Evolutionary conservation across 2,113 vertebrate genomes (phyloP).

Genomic region (Epinephelus cyanopodus): DNA sequence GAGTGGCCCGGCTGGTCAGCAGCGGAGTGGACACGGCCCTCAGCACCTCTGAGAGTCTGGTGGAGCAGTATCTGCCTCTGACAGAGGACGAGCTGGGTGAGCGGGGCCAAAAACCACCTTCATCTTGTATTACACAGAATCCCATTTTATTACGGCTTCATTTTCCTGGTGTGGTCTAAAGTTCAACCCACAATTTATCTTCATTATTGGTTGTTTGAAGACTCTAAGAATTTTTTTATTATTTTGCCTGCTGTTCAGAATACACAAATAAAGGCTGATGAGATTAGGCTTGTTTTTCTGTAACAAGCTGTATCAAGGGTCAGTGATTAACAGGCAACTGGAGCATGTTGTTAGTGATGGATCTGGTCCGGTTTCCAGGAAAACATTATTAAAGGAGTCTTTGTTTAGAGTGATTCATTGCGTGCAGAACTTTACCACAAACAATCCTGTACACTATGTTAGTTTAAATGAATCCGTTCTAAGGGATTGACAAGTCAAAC

Average conservation of each 20-base stretch:
- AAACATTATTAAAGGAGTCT: slow-evolving; percentile 23
- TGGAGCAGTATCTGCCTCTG: slow-evolving; percentile 93
- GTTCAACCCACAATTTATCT: background rate
- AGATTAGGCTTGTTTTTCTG: slow-evolving; percentile 7
- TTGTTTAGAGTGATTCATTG: slow-evolving; percentile 22
- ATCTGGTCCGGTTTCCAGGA: slow-evolving; percentile 30
- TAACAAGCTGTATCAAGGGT: slow-evolving; percentile 5
- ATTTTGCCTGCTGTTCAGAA: background rate
- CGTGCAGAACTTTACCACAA: background rate
- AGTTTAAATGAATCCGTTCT: background rate
- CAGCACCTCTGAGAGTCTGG: slow-evolving; percentile 88
- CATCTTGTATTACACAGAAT: background rate
- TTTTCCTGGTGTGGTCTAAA: background rate
- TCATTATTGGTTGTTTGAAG: background rate
- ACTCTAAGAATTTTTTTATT: background rate
- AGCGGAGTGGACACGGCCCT: slow-evolving; percentile 89
- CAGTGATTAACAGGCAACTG: slow-evolving; percentile 6
- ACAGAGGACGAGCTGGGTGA: slow-evolving; percentile 91
- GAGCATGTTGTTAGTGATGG: background rate
- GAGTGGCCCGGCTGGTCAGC: slow-evolving; percentile 86
- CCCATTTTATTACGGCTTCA: background rate
- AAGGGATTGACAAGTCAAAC: background rate
- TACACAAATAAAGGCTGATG: background rate
- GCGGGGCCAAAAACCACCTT: slow-evolving; percentile 3
- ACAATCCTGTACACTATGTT: slow-evolving; percentile 1